These are phyloP conservation scores for Mormyrus lacerda DNA, from an alignment of 2,113 vertebrate species.

Conservation along the genomic window DNA sequence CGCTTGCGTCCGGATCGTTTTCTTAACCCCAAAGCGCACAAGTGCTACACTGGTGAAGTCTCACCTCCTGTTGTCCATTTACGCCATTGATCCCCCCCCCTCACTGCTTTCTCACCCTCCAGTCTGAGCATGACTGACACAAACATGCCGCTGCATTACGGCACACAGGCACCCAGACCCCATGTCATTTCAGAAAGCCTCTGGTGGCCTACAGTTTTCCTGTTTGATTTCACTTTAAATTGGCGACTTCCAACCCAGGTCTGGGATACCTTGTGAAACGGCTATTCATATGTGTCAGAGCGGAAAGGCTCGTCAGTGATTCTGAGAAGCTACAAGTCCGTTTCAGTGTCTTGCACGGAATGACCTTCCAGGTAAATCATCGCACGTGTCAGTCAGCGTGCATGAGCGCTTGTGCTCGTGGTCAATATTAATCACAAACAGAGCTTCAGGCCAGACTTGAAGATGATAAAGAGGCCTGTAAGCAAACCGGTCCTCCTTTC, in stretches of 20 bases:
- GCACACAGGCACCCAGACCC: not conserved
- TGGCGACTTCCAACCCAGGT: not conserved
- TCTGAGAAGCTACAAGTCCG: not conserved
- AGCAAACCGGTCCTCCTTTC: not conserved
- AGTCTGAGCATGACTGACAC: not conserved
- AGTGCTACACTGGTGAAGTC: not conserved
- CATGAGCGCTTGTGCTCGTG: not conserved
- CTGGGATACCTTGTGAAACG: not conserved
- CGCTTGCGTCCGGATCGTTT: not conserved
- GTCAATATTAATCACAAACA: not conserved
- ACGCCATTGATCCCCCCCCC: not conserved
- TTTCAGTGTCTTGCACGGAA: not conserved
- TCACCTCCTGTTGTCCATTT: not conserved
- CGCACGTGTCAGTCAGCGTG: not conserved
- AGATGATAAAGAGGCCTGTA: not conserved
- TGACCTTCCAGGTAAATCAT: not conserved
- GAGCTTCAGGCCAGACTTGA: not conserved
- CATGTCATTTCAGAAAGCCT: not conserved
- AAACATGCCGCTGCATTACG: not conserved
- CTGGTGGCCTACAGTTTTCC: not conserved
- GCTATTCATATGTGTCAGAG: not conserved
- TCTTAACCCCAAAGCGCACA: not conserved
- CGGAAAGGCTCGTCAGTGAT: not conserved
- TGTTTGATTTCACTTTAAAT: not conserved
- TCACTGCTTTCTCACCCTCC: not conserved